Evolutionary conservation across 1,140 invertebrate genomes (phyloP), one percentile per base, ranked within the genome.

Genomic region (Marisa cornuarietis): DNA sequence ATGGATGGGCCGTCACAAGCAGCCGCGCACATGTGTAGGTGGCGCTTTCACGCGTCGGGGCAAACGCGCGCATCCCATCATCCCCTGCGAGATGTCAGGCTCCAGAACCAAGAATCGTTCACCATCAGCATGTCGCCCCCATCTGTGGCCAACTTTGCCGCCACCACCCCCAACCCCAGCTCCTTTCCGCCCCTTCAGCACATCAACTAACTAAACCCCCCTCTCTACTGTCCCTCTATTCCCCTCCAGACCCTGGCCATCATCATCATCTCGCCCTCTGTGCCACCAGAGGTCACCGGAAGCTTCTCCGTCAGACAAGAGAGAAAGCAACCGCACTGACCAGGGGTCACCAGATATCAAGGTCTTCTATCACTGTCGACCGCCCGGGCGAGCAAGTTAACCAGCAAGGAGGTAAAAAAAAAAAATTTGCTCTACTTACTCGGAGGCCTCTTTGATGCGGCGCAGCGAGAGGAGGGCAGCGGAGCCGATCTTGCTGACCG

Each of bases 401-500:
- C 62, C 24, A 52, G 31, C 31, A 42, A 6, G 31, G 69, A 31
- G 58, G 24, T 65, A 8, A 71, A n/a, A n/a, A n/a, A n/a, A n/a
- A n/a, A n/a, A 75, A 79, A 63, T 49, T 52, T 49, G 31, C 31
- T 42, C 31, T 42, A 88, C 87, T 86, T 84, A 89, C 87, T 88
- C 85, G 51, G 87, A 88, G 24, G 88, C 87, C 68, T 88, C 87
- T 74, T 88, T 88, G 71, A 90, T 89, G 78, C 89, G 81, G 71
- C 83, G 82, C 78, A 90, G 79, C 31, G 86, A 86, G 22, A 89
- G 81, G 5, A 90, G 83, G 1, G 86, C 85, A 16, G 88, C 85
- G 54, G 87, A 89, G 14, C 85, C 85, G 61, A 89, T 90, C 79
- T 91, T 90, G 79, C 91, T 92, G 26, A 92, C 88, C 10, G 86